A percentile compares a stretch with the other conserved stretches of the same genome.
These are phyloP conservation scores for Macrosoma leucophasiata DNA, from an alignment of 2,888 invertebrate species.

Conservation along the genomic window DNA sequence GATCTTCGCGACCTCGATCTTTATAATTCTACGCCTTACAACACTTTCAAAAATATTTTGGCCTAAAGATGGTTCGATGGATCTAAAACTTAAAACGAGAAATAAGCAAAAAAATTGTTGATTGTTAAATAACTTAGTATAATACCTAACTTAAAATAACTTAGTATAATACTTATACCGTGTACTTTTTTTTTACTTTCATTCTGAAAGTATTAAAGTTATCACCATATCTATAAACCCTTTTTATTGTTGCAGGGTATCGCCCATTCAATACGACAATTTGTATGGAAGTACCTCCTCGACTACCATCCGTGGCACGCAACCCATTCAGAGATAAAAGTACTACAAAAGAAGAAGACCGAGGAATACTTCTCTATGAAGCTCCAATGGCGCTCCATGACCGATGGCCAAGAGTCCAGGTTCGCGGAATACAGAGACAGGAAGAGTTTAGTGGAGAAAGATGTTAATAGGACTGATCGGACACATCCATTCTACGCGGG, in stretches of 20 bases:
- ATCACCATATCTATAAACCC: not conserved
- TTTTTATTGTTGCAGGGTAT: constrained; percentile 79
- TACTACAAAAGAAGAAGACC: constrained; percentile 81
- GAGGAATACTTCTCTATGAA: constrained; percentile 97
- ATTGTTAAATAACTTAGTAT: too few relatives aligned
- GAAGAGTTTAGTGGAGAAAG: constrained; percentile 97
- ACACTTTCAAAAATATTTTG: too few relatives aligned
- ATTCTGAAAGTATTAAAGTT: too few relatives aligned
- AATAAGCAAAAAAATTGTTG: too few relatives aligned
- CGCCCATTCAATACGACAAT: constrained; percentile 81
- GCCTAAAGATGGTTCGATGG: too few relatives aligned
- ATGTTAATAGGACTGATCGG: constrained; percentile 96
- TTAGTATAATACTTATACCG: too few relatives aligned
- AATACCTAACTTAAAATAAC: too few relatives aligned
- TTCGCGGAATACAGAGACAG: constrained; percentile 93
- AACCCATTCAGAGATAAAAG: constrained; percentile 81
- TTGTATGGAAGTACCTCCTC: constrained; percentile 96
- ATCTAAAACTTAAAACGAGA: too few relatives aligned
- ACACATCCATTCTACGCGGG: constrained; percentile 94
- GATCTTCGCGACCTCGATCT: too few relatives aligned
- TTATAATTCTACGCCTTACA: too few relatives aligned
- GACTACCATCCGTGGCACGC: constrained; percentile 92
- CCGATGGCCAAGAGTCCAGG: constrained; percentile 86
- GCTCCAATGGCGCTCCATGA: constrained; percentile 95
- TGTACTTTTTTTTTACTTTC: too few relatives aligned